Percentiles rank a stretch among this genome's conserved stretches.
phyloP scores from a whole-genome alignment of 2,113 vertebrate genomes.

The Zosterops lateralis region DNA sequence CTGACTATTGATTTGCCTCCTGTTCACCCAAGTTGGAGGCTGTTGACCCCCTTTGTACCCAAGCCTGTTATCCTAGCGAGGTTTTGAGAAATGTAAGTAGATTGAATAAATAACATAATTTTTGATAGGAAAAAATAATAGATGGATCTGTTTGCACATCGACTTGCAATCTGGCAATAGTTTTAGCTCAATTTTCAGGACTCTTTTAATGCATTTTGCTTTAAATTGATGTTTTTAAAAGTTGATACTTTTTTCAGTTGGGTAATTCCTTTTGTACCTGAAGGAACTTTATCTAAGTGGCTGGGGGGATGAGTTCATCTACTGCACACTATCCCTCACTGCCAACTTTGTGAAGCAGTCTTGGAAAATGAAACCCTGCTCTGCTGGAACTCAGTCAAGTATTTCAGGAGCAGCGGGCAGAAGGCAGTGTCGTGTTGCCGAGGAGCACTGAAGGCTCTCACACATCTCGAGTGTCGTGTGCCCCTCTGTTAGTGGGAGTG shows the following conservation, averaged over 20 bases:
- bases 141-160: neutral
- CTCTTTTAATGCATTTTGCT: neutral
- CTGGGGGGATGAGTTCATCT: neutral
- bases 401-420: conserved; percentile 15
- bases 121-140: neutral
- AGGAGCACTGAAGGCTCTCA: neutral
- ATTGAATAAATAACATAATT: neutral
- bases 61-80: neutral
- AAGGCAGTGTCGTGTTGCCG: neutral
- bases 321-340: neutral
- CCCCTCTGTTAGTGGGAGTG: neutral
- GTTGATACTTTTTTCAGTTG: neutral
- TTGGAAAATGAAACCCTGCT: conserved; percentile 33
- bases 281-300: neutral
- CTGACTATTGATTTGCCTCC: neutral
- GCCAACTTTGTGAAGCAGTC: neutral
- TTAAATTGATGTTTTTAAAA: neutral
- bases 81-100: neutral
- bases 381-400: neutral
- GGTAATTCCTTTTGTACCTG: neutral
- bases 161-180: neutral
- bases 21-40: neutral
- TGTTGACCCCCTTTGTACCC: neutral
- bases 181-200: neutral
- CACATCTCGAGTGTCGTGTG: neutral